Conservation (phyloP, 1,140 invertebrate genomes). For the Ptiloglossa arizonensis region DNA sequence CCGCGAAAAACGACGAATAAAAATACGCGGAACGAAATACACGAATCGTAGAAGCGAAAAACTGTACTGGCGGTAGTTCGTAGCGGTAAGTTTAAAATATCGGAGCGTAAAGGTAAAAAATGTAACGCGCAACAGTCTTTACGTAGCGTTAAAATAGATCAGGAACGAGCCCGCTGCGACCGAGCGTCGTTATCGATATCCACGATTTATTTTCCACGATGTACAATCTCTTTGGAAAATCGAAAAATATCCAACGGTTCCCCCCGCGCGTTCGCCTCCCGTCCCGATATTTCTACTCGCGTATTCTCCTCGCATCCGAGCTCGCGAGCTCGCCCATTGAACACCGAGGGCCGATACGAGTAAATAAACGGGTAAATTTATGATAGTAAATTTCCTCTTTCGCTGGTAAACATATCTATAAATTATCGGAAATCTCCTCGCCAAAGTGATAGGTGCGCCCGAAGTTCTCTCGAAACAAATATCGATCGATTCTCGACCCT, state of each 20-base stretch:
- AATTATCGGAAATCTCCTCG: conserved; percentile 27
- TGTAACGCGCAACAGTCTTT: no score
- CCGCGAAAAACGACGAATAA: no score
- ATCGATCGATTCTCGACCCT: conserved; percentile 7
- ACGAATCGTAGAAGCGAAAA: no score
- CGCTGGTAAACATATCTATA: conserved; percentile 55
- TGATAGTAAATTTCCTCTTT: conserved; percentile 43
- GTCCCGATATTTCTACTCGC: conserved; percentile 32
- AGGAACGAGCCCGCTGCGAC: not conserved
- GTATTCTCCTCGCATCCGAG: conserved; percentile 21
- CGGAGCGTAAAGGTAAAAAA: not conserved
- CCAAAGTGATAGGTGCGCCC: not conserved
- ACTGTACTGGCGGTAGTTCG: no score
- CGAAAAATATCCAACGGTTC: not conserved
- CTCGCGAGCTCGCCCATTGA: conserved; percentile 6
- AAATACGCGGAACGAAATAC: no score
- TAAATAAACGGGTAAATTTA: conserved; percentile 64
- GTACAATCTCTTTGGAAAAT: not conserved
- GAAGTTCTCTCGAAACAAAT: conserved; percentile 8
- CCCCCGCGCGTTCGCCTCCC: not conserved
- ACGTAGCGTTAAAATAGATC: not conserved
- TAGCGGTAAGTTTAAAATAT: no score
- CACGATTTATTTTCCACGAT: not conserved
- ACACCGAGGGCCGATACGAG: conserved; percentile 36
- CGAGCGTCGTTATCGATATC: not conserved